Percentiles rank a stretch among this genome's conserved stretches.
phyloP scores from a whole-genome alignment of 2,888 invertebrate genomes.

The Philereme vetulata region DNA sequence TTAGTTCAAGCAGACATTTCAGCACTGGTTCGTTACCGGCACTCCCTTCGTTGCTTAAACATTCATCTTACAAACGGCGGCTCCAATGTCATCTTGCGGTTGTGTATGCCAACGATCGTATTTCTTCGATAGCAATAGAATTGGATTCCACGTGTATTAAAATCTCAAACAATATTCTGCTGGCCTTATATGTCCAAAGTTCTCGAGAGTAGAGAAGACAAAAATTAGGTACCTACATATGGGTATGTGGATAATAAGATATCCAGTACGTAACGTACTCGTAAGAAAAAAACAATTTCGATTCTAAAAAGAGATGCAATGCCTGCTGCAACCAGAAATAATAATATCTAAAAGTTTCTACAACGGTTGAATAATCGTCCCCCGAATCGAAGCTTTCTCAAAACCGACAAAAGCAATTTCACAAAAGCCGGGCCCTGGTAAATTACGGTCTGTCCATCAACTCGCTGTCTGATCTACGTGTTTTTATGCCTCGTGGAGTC shows the following conservation, averaged over 20 bases:
- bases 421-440: slow-evolving; percentile 51
- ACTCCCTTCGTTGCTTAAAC: slow-evolving; percentile 37
- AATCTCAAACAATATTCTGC: slow-evolving; percentile 21
- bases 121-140: slow-evolving; percentile 33
- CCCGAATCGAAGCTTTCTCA: slow-evolving; percentile 34
- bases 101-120: slow-evolving; percentile 33
- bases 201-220: no score
- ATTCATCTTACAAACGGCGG: slow-evolving; percentile 39
- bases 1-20: slow-evolving; percentile 17
- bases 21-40: slow-evolving; percentile 12
- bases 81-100: slow-evolving; percentile 41
- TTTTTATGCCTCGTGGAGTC: slow-evolving; percentile 71
- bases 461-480: slow-evolving; percentile 57
- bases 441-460: slow-evolving; percentile 65
- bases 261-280: no score
- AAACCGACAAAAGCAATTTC: slow-evolving; percentile 52
- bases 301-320: no score
- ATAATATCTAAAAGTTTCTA: slow-evolving; percentile 29
- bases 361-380: slow-evolving; percentile 29
- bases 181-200: neutral
- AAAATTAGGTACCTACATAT: no score
- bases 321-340: neutral
- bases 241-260: no score
- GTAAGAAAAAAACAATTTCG: no score
- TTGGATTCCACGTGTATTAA: slow-evolving; percentile 19